Base-by-base conservation (phyloP, 2,888 invertebrate species). In the Dicyrtoma fusca region DNA sequence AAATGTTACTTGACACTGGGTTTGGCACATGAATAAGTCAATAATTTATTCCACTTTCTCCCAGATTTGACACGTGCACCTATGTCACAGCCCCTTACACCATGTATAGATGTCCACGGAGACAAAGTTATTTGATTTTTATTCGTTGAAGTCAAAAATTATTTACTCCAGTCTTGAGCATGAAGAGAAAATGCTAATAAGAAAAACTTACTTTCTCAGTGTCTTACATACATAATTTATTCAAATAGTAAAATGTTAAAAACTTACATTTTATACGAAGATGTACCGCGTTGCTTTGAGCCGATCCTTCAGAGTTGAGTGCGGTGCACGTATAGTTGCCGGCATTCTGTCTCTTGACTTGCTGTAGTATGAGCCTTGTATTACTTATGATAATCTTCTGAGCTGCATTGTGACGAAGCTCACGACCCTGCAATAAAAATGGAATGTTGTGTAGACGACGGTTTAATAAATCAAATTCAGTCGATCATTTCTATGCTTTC, bases 261-360 rank as follows among this genome's bases (percentile, higher is more conserved):
- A 66, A 84, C 87, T 86, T 82, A 87, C 87, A 87, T 85, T 86
- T 87, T 78, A 87, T 85, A 80, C 84, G 84, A 69, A 87, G 84
- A 53, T 83, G 81, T 34, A 87, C 86, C 71, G 85, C 83, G 76
- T 86, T 86, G 81, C 86, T 86, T 75, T 83, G 86, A 77, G 91
- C 91, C 81, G 90, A 92, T 57, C 94, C 94, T 83, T 94, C 93
- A 73, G 89, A 88, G 84, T 94, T 94, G 72, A 90, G 91, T 42
- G 93, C 93, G 83, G 91, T 87, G 83, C 94, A 94, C 71, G 91
- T 92, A 85, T 93, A 94, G 84, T 92, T 90, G 4, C 94, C 94
- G n/a, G 92, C 92, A 42, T 92, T 91, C 74, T 89, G 88, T 75
- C 92, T 86, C 57, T 90, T 91, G 74, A 94, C 91, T 80, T 90